Evolutionary conservation across 2,113 vertebrate genomes (phyloP), one percentile per base, ranked within the genome.

Genomic region (Vulpes lagopus): DNA sequence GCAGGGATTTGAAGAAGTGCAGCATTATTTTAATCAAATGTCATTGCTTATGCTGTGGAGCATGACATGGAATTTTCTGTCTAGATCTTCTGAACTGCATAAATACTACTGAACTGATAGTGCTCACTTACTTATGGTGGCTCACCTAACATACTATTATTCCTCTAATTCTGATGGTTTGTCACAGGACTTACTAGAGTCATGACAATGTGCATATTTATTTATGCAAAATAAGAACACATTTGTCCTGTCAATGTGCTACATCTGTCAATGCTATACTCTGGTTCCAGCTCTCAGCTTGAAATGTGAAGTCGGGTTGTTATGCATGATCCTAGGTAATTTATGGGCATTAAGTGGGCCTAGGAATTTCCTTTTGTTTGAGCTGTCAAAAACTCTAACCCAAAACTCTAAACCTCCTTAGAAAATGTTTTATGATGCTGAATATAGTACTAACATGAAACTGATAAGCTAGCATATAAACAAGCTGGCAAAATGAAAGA

Each of bases 131-230:
- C 51, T 32, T 43, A 3, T 79, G 25, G n/a, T 49, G 43, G 49
- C 35, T 93, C 49, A 78, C 53, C 83, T 93, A 49, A 55, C 57
- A 78, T 53, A 53, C 5, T n/a, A 43, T 83, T 53, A 78, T 35
- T 95, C n/a, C 83, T 91, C 67, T 14, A 73, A 69, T 93, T 91
- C 38, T 84, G 35, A 95, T 55, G 27, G 73, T 96, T 96, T 80
- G 90, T 69, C 86, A 15, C 8, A 49, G 35, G 38, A 73, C 27
- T 88, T 86, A 59, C 74, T n/a, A 92, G 51, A 55, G 43, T 89
- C 30, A 51, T 3, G 30, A 12, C 38, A 80, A 49, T 67, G 57
- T 88, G 20, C 17, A 53, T 64, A 83, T 83, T 95, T 91, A 95
- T 8, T 92, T 69, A 85, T 30, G 59, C 32, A 81, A 91, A 92